Conservation (phyloP, 1,140 invertebrate species). For the Protaetia brevitarsis region DNA sequence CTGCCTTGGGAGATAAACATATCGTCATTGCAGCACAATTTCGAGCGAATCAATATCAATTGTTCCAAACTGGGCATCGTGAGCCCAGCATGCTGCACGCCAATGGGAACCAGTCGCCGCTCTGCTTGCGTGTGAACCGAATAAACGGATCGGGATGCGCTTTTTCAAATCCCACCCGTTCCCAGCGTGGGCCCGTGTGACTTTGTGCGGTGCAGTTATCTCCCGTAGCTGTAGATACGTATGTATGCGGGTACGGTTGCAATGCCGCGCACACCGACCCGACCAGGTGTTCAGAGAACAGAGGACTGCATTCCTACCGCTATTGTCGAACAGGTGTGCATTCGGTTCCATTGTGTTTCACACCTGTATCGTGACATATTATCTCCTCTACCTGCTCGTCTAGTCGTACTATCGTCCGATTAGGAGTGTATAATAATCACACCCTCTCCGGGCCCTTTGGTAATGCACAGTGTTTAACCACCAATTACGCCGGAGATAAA, state of each 20-base stretch:
- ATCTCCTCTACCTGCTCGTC: slow-evolving; percentile 33
- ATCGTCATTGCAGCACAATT: too few species aligned
- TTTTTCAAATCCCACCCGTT: neutral
- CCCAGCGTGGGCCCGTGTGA: neutral
- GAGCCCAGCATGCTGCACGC: too few species aligned
- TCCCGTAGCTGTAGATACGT: too few species aligned
- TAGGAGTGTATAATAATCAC: slow-evolving; percentile 11
- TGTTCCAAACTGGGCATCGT: too few species aligned
- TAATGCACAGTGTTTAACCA: neutral
- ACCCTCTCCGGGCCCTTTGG: neutral
- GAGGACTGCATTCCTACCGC: slow-evolving; percentile 32
- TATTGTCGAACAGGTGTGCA: slow-evolving; percentile 35
- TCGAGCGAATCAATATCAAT: too few species aligned
- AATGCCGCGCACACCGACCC: slow-evolving; percentile 16
- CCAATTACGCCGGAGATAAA: slow-evolving; percentile 5
- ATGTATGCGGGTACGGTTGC: slow-evolving; percentile 2
- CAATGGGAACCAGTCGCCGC: neutral
- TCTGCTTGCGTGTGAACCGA: neutral
- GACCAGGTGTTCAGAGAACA: slow-evolving; percentile 32
- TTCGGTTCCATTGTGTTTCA: slow-evolving; percentile 31
- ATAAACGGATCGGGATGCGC: neutral
- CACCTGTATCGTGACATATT: slow-evolving; percentile 37
- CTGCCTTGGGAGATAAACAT: too few species aligned
- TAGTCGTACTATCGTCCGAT: neutral
- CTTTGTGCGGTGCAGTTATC: slow-evolving; percentile 1